Base-by-base conservation (phyloP, 2,797 vertebrate genomes). In the Xenops minutus region DNA sequence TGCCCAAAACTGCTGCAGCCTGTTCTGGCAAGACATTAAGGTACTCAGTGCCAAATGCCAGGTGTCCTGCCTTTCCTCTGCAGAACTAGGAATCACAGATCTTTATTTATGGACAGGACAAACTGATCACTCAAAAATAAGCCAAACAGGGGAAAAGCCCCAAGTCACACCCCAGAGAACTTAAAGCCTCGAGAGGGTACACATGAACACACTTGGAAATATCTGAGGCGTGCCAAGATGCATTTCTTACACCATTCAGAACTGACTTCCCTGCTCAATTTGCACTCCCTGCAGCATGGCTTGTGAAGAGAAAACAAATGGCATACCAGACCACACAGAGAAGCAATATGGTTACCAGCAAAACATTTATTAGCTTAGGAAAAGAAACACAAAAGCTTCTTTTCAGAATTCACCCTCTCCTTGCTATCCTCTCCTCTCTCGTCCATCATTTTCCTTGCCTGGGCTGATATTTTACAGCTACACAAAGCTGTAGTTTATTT, bases 271-370 rank as follows among this genome's bases (percentile, higher is more conserved):
- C 67, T 73, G 85, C 88, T 95, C 94, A 79, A 3, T 81, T 93
- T 92, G 64, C 82, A 92, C 93, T 94, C 93, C 82, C 77, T 91
- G 87, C 89, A 96, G 78, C 89, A 91, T 43, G 87, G 64, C 58
- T 85, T 76, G 67, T 2, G 23, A 93, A 79, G 87, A 95, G 82
- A 88, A 96, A 94, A 95, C 89, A 95, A 95, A 95, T 91, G 95
- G 89, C 93, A 91, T 62, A 90, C 44, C 85, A 95, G 93, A 95
- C 88, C 83, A 92, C 88, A 94, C 71, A 82, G 85, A 86, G 91
- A 88, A 94, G 88, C 89, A 96, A 93, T 93, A 89, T 77, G 73
- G 94, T 87, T 96, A 94, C 89, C 83, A 96, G 91, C 3, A 2
- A 88, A 94, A 92, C 77, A 93, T 69, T 81, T 90, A 89, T 88